Evolutionary conservation across 2,888 invertebrate species (phyloP).

Genomic region (Heliconius ismenius): DNA sequence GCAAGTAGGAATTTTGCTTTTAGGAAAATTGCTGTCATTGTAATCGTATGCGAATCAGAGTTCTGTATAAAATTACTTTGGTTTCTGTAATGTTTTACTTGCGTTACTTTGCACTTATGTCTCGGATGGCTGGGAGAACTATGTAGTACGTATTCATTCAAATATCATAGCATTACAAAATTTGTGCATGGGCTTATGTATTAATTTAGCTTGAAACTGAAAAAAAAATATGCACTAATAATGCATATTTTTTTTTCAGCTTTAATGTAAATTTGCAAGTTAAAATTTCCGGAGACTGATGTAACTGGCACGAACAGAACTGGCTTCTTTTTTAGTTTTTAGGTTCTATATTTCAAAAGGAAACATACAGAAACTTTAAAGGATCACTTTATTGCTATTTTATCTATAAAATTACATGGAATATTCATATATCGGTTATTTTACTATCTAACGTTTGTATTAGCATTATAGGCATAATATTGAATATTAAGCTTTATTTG

Average conservation of each 20-base stretch:
- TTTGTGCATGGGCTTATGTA: neutral
- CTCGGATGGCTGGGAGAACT: neutral
- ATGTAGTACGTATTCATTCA: neutral
- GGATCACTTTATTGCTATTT: neutral
- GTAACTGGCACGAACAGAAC: too few species aligned
- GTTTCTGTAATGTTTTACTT: neutral
- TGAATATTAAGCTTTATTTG: neutral
- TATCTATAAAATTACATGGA: neutral
- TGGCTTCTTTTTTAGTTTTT: too few species aligned
- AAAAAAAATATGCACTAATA: too few species aligned
- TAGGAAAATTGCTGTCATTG: conserved; percentile 61
- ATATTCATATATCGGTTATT: conserved; percentile 4
- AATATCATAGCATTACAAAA: neutral
- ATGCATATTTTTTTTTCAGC: too few species aligned
- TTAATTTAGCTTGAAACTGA: too few species aligned
- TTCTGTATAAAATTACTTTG: neutral
- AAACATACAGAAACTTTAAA: too few species aligned
- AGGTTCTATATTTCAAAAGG: too few species aligned
- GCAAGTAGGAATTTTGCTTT: conserved; percentile 52
- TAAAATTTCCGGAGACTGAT: too few species aligned
- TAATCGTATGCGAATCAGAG: conserved; percentile 48
- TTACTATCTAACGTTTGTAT: neutral
- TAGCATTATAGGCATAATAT: neutral
- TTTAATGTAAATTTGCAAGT: too few species aligned
- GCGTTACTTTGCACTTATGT: neutral